These are phyloP conservation scores for Peromyscus attwateri DNA, from an alignment of 2,797 vertebrate species.

Conservation along the genomic window DNA sequence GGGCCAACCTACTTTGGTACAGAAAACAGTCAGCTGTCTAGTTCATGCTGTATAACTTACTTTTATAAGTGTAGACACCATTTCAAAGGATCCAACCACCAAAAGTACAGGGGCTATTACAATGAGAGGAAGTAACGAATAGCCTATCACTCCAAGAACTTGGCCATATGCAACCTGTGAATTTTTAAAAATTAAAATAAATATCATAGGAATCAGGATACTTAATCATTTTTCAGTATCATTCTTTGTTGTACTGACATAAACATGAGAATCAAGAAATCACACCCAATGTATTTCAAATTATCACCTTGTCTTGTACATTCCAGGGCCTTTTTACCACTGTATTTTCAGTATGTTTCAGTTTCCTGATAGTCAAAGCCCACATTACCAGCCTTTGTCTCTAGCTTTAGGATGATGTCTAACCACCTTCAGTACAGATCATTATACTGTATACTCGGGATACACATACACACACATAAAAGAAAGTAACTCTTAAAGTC, in stretches of 20 bases:
- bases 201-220: constrained; percentile 66
- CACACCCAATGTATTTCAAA: background rate
- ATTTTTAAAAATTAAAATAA: constrained; percentile 80
- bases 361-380: constrained; percentile 15
- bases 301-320: background rate
- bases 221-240: constrained; percentile 4
- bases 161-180: constrained; percentile 98
- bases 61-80: constrained; percentile 96
- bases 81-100: constrained; percentile 95
- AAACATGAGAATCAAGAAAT: constrained; percentile 35
- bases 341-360: background rate
- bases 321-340: background rate
- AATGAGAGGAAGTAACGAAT: constrained; percentile 98
- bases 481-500: background rate
- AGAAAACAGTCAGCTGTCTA: constrained; percentile 21
- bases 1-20: background rate
- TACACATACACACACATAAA: background rate
- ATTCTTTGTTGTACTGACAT: constrained; percentile 26
- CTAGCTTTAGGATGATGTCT: constrained; percentile 2
- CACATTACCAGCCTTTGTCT: background rate
- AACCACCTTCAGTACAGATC: background rate
- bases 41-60: constrained; percentile 88
- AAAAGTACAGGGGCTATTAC: constrained; percentile 96
- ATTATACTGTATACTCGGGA: background rate
- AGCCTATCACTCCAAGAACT: constrained; percentile 98